phyloP scores from a whole-genome alignment of 2,797 vertebrate genomes.

The Dryobates pubescens region DNA sequence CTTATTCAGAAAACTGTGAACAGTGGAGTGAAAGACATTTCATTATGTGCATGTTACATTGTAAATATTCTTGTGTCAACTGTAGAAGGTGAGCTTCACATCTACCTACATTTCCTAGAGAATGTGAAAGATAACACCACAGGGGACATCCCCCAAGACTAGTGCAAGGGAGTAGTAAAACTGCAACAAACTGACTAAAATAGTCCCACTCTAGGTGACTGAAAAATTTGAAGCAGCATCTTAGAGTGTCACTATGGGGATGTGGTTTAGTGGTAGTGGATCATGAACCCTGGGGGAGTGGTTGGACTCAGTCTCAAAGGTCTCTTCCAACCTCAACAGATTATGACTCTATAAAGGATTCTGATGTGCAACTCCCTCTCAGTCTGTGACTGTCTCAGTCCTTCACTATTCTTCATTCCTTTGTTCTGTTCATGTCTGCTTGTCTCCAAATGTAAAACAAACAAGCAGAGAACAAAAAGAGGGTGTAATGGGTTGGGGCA shows the following conservation, averaged over 20 bases:
- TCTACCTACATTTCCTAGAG: background rate
- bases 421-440: background rate
- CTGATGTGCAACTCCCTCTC: background rate
- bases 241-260: background rate
- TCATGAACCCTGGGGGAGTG: too few relatives aligned
- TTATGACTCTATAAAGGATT: background rate
- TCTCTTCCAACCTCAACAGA: too few relatives aligned
- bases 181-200: background rate
- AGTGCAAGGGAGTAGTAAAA: background rate
- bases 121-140: background rate
- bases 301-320: too few relatives aligned
- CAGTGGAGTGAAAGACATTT: background rate
- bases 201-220: background rate
- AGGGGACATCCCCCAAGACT: background rate
- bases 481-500: too few relatives aligned
- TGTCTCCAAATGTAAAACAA: background rate
- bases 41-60: background rate
- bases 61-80: background rate
- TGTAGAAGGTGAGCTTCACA: background rate
- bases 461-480: background rate
- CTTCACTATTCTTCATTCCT: background rate
- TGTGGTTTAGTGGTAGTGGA: too few relatives aligned
- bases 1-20: background rate
- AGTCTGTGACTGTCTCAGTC: background rate
- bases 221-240: background rate